Conservation (phyloP, 2,888 invertebrate species). For the Graphium colonna region DNA sequence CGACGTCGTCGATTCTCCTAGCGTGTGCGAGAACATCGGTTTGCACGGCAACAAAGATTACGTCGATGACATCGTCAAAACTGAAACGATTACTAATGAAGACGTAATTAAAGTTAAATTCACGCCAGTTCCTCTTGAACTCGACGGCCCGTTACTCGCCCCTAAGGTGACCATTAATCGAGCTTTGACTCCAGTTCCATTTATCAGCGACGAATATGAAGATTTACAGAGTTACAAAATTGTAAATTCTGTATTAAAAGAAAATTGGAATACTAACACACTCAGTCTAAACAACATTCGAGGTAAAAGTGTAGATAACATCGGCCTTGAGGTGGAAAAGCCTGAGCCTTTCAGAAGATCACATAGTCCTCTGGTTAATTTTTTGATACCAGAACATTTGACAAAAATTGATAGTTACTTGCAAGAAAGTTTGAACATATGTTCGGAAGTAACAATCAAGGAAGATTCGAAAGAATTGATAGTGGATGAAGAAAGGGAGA, state of each 20-base stretch:
- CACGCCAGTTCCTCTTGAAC: constrained; percentile 61
- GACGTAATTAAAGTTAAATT: constrained; percentile 70
- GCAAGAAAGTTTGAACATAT: constrained; percentile 64
- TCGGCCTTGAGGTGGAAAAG: constrained; percentile 31
- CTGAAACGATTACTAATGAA: constrained; percentile 70
- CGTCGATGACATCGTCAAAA: constrained; percentile 64
- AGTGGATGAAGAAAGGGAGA: constrained; percentile 32
- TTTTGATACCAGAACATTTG: constrained; percentile 60
- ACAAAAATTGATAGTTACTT: constrained; percentile 67
- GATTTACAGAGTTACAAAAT: constrained; percentile 73
- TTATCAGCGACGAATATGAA: constrained; percentile 59
- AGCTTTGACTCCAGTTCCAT: constrained; percentile 48
- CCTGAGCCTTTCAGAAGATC: constrained; percentile 36
- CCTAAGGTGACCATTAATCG: constrained; percentile 19
- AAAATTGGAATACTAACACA: constrained; percentile 43
- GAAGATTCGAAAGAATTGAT: constrained; percentile 27
- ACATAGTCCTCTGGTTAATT: constrained; percentile 59
- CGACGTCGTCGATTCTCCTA: constrained; percentile 66
- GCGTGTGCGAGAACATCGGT: constrained; percentile 35
- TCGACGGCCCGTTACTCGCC: constrained; percentile 50
- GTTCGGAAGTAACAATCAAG: constrained; percentile 41
- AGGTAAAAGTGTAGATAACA: constrained; percentile 27
- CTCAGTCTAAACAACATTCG: constrained; percentile 12
- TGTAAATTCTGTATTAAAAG: constrained; percentile 63
- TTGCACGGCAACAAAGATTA: constrained; percentile 52